Percentiles rank a stretch among this genome's conserved stretches.
These are phyloP conservation scores for Bombus huntii DNA, from an alignment of 1,140 invertebrate genomes.

Conservation along the genomic window DNA sequence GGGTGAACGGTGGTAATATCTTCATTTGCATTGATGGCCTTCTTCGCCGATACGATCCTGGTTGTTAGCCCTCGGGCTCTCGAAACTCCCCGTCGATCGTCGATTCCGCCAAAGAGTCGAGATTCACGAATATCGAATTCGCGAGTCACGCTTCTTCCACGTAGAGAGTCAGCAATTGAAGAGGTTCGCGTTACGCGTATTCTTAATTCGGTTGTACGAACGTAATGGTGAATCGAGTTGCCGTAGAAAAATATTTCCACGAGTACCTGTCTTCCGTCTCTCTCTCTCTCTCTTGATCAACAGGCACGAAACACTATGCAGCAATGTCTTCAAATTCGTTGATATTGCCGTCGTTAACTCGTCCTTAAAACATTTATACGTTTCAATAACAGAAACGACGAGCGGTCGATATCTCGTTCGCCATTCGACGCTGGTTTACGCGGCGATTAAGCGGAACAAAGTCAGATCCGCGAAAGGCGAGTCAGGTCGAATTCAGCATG, in stretches of 20 bases:
- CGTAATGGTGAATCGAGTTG: not conserved
- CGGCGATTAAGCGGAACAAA: constrained; percentile 47
- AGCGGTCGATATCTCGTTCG: constrained; percentile 7
- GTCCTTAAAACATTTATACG: no score
- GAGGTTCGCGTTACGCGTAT: not conserved
- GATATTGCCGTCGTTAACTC: constrained; percentile 12
- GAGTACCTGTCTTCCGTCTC: fast-evolving
- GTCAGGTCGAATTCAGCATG: not conserved
- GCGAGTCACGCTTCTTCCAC: not conserved
- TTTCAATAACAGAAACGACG: no score
- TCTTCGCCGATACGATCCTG: constrained; percentile 64
- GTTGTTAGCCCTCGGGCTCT: constrained; percentile 26
- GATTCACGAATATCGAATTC: constrained; percentile 7
- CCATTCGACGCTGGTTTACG: constrained; percentile 21
- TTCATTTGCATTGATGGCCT: constrained; percentile 74
- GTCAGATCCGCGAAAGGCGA: not conserved
- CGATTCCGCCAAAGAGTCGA: not conserved
- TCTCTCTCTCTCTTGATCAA: not conserved
- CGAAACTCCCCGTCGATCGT: constrained; percentile 18
- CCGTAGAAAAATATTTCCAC: no score
- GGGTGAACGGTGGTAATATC: constrained; percentile 66
- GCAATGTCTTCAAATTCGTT: not conserved
- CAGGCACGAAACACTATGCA: not conserved
- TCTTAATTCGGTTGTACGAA: fast-evolving
- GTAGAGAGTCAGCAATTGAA: not conserved